These are phyloP conservation scores for Staurois parvus DNA, from an alignment of 2,797 vertebrate genomes.

Conservation along the genomic window DNA sequence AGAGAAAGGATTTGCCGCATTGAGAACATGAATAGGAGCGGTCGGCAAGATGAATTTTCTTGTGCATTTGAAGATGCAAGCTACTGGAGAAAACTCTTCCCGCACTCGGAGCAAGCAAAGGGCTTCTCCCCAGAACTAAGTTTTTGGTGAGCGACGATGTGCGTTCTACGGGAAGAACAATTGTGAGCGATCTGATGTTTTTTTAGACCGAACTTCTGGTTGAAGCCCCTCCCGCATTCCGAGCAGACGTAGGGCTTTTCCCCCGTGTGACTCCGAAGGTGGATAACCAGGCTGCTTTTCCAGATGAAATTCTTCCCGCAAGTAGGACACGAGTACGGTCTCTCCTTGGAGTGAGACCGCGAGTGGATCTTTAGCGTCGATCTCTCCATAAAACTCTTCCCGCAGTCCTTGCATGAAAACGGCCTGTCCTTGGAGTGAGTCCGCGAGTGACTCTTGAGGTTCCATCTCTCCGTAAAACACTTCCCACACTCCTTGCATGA, in stretches of 20 bases:
- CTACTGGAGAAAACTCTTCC: conserved; percentile 71
- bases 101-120: conserved; percentile 72
- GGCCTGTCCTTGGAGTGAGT: neutral
- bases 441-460: neutral
- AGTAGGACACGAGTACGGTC: neutral
- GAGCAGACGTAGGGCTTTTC: neutral
- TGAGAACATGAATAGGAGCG: conserved; percentile 64
- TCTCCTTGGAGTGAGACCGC: neutral
- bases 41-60: conserved; percentile 71
- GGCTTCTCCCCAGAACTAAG: neutral
- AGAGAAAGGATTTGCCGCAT: conserved; percentile 54
- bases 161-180: neutral
- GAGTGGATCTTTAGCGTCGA: neutral
- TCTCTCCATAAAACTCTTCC: neutral
- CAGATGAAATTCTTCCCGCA: neutral
- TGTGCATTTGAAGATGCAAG: conserved; percentile 74
- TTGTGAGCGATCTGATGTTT: neutral
- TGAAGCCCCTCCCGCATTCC: neutral
- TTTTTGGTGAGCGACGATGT: neutral
- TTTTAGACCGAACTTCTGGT: too few species aligned
- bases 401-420: neutral
- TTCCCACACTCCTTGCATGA: neutral
- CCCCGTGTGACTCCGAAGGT: neutral
- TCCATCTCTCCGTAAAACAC: neutral
- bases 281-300: neutral